phyloP scores from a whole-genome alignment of 2,113 vertebrate species.

The Tupaia chinensis region DNA sequence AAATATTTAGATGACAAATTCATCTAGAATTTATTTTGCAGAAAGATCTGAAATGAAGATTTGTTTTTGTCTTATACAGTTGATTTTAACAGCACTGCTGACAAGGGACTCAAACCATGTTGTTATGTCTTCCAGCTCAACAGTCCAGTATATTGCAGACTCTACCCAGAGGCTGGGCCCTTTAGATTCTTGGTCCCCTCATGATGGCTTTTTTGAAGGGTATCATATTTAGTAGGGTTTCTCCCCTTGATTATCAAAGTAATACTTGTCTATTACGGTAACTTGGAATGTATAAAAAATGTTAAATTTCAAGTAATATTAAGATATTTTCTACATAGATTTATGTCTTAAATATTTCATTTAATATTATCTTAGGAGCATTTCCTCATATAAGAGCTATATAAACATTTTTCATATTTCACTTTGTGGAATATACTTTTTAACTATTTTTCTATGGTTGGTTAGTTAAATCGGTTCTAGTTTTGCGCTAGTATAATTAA shows the following conservation, averaged over 20 bases:
- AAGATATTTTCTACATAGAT: constrained; percentile 6
- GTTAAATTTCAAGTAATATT: constrained; percentile 32
- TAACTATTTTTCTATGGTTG: constrained; percentile 31
- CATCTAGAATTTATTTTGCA: constrained; percentile 56
- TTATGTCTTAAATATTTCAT: constrained; percentile 8
- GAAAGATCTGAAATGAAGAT: background rate
- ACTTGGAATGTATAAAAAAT: constrained; percentile 1
- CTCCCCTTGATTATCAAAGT: constrained; percentile 39
- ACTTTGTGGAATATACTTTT: background rate
- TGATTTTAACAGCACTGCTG: background rate
- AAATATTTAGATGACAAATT: constrained; percentile 1
- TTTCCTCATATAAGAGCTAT: background rate
- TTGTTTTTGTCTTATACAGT: constrained; percentile 39
- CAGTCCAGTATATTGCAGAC: too few relatives aligned
- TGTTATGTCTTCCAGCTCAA: too few relatives aligned
- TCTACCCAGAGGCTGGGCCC: too few relatives aligned
- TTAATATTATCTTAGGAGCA: constrained; percentile 23
- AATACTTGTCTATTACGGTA: background rate
- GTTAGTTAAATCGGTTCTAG: constrained; percentile 1
- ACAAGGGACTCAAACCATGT: background rate
- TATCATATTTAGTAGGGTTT: background rate
- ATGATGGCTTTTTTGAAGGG: background rate
- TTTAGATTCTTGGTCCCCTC: background rate
- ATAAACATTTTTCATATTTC: constrained; percentile 35
- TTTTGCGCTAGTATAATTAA: constrained; percentile 20